phyloP scores from a whole-genome alignment of 2,113 vertebrate species.

The Ascaphus truei region DNA sequence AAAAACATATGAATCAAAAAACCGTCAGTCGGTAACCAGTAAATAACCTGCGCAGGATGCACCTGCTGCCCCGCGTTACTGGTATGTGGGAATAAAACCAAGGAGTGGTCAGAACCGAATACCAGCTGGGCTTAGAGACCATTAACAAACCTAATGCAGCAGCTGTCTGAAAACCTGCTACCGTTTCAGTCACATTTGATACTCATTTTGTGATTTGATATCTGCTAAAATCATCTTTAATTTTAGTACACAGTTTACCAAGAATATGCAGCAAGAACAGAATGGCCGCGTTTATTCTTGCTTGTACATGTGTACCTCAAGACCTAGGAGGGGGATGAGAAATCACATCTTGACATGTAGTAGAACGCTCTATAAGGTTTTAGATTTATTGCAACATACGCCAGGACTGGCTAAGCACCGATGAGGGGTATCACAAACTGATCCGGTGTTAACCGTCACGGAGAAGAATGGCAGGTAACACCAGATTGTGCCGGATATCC shows the following conservation, averaged over 20 bases:
- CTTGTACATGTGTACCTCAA: background rate
- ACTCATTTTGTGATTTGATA: constrained; percentile 22
- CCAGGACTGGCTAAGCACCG: no score
- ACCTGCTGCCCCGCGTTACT: constrained; percentile 36
- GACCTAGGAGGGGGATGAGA: background rate
- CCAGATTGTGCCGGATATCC: no score
- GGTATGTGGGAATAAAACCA: constrained; percentile 39
- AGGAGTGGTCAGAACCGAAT: constrained; percentile 36
- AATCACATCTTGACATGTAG: background rate
- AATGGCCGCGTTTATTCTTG: background rate
- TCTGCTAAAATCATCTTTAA: background rate
- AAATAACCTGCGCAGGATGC: constrained; percentile 48
- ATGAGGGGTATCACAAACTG: no score
- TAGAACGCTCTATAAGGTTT: no score
- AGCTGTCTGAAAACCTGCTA: constrained; percentile 47
- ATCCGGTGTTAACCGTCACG: no score
- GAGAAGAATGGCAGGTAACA: no score
- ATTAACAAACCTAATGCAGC: constrained; percentile 51
- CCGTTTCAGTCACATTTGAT: constrained; percentile 39
- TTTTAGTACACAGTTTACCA: background rate
- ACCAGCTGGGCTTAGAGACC: constrained; percentile 45
- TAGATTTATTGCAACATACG: no score
- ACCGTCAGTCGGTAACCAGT: constrained; percentile 28
- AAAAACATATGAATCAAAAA: background rate
- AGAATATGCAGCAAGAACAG: background rate